phyloP scores from a whole-genome alignment of 2,888 invertebrate species.

The Hylaea fasciaria region DNA sequence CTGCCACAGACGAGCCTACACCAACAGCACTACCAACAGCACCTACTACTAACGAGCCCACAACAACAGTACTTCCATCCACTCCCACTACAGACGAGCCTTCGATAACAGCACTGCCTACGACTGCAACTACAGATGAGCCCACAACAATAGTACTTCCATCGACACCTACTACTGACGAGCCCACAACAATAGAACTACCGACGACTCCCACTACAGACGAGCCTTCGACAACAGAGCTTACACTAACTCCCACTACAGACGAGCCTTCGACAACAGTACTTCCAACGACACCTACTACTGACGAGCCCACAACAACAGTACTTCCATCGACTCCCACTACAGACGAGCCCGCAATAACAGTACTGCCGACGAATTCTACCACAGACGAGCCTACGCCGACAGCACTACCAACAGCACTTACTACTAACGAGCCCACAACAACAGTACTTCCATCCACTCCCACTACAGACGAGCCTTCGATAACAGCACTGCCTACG shows the following conservation, averaged over 20 bases:
- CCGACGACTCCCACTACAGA: not conserved
- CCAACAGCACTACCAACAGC: not conserved
- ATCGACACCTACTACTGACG: not conserved
- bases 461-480: not conserved
- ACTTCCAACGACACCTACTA: not conserved
- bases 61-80: not conserved
- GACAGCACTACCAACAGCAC: not conserved
- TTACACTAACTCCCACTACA: not conserved
- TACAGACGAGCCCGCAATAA: constrained; percentile 6
- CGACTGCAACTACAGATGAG: not conserved
- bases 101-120: not conserved
- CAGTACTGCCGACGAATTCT: not conserved
- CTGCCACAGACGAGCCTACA: constrained; percentile 2
- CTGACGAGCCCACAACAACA: constrained; percentile 2
- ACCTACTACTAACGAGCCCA: not conserved
- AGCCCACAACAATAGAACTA: not conserved
- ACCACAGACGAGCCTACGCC: not conserved
- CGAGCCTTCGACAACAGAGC: not conserved
- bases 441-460: not conserved
- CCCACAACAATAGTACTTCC: not conserved
- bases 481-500: not conserved
- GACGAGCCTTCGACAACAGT: constrained; percentile 1
- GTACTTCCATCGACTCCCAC: not conserved
- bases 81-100: not conserved
- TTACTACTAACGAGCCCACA: not conserved